Conservation (phyloP, 2,888 invertebrate genomes). For the Dioctria linearis region DNA sequence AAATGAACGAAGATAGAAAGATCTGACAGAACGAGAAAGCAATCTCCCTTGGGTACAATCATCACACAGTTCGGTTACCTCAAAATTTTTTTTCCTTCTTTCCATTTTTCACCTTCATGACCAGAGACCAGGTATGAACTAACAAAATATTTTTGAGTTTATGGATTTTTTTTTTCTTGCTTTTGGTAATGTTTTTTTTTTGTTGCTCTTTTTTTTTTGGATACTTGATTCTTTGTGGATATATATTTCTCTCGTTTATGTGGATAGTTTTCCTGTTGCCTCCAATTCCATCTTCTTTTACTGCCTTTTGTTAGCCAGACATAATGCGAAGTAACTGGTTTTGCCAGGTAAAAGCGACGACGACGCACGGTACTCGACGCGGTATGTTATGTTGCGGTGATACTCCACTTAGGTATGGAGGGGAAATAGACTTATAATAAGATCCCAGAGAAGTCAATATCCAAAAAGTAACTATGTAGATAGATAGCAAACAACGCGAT, state of each 20-base stretch:
- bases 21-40: not conserved
- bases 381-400: not conserved
- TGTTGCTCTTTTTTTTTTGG: too few species aligned
- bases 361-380: not conserved
- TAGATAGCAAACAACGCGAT: not conserved
- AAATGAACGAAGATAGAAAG: slow-evolving; percentile 2
- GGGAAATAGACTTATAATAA: not conserved
- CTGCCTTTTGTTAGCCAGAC: slow-evolving; percentile 34
- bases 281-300: not conserved
- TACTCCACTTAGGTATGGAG: not conserved
- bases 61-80: slow-evolving; percentile 21
- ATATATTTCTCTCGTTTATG: not conserved
- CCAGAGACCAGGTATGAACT: slow-evolving; percentile 14
- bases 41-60: slow-evolving; percentile 2
- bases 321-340: slow-evolving; percentile 37
- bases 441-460: not conserved
- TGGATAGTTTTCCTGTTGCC: not conserved
- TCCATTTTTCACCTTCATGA: slow-evolving; percentile 22
- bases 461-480: slow-evolving; percentile 10
- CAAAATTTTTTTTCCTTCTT: not conserved
- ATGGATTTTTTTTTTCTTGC: not conserved
- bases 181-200: not conserved
- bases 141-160: slow-evolving; percentile 18
- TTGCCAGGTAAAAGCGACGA: not conserved
- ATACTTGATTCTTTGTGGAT: not conserved